phyloP scores from a whole-genome alignment of 1,140 invertebrate species.

The Mizuhopecten yessoensis region DNA sequence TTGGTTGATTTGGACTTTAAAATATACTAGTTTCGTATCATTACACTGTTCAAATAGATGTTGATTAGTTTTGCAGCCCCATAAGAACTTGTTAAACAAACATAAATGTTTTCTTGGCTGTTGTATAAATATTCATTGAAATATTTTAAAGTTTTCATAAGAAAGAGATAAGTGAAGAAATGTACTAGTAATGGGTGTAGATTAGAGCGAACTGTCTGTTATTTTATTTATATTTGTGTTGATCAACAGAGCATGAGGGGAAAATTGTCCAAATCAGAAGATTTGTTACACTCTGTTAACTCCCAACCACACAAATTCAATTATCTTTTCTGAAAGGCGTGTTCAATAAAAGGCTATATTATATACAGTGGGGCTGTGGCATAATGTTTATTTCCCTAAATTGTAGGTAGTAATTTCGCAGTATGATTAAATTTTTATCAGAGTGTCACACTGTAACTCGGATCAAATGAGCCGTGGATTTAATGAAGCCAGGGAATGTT shows the following conservation, averaged over 20 bases:
- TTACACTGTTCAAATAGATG: neutral
- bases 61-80: constrained; percentile 2
- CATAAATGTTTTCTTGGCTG: neutral
- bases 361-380: neutral
- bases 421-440: constrained; percentile 15
- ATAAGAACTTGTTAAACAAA: neutral
- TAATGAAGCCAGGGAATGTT: constrained; percentile 13
- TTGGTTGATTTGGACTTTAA: neutral
- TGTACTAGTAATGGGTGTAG: neutral
- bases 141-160: neutral
- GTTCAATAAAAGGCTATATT: neutral
- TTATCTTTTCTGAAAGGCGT: constrained; percentile 27
- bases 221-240: neutral
- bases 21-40: neutral
- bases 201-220: neutral
- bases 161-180: constrained; percentile 29
- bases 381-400: constrained; percentile 17
- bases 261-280: constrained; percentile 17
- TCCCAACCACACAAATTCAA: constrained; percentile 25
- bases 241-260: neutral
- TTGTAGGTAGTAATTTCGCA: constrained; percentile 32
- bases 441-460: neutral
- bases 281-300: constrained; percentile 18
- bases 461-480: constrained; percentile 13
- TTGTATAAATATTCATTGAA: neutral